These are phyloP conservation scores for Siniperca scherzeri DNA, from an alignment of 2,797 vertebrate genomes.

Conservation along the genomic window DNA sequence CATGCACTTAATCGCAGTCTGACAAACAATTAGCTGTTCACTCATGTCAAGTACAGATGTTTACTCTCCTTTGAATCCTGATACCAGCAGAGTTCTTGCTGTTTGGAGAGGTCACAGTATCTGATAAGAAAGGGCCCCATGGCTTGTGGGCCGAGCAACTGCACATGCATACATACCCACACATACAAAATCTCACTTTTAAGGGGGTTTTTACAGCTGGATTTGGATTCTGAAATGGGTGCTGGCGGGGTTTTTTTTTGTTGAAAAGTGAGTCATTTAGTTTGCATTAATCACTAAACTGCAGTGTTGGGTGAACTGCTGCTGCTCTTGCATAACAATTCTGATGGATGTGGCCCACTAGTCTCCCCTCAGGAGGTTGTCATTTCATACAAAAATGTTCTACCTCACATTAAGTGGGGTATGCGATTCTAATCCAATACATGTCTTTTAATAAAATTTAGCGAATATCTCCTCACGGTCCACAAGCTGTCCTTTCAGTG, in stretches of 20 bases:
- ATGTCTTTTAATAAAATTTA: too few relatives aligned
- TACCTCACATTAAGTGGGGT: background rate
- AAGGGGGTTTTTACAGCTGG: background rate
- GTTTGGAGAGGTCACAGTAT: slow-evolving; percentile 16
- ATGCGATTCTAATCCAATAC: too few relatives aligned
- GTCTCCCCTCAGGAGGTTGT: slow-evolving; percentile 9
- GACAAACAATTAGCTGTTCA: slow-evolving; percentile 55
- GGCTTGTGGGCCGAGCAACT: background rate
- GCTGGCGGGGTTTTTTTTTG: background rate
- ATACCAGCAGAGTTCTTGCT: slow-evolving; percentile 39
- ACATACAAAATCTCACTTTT: background rate
- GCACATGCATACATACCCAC: background rate
- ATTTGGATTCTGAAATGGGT: background rate
- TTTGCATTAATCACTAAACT: slow-evolving; percentile 15
- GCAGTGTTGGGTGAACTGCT: background rate
- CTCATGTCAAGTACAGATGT: slow-evolving; percentile 62
- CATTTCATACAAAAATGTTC: slow-evolving; percentile 6
- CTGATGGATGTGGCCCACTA: slow-evolving; percentile 31
- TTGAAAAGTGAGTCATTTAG: slow-evolving; percentile 1
- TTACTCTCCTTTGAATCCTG: slow-evolving; percentile 41
- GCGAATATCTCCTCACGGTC: too few relatives aligned
- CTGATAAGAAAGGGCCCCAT: slow-evolving; percentile 41
- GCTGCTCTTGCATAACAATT: slow-evolving; percentile 7
- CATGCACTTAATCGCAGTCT: slow-evolving; percentile 46
- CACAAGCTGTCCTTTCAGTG: too few relatives aligned